Conservation (phyloP, 2,888 invertebrate species). For the Eupithecia pulchellata region DNA sequence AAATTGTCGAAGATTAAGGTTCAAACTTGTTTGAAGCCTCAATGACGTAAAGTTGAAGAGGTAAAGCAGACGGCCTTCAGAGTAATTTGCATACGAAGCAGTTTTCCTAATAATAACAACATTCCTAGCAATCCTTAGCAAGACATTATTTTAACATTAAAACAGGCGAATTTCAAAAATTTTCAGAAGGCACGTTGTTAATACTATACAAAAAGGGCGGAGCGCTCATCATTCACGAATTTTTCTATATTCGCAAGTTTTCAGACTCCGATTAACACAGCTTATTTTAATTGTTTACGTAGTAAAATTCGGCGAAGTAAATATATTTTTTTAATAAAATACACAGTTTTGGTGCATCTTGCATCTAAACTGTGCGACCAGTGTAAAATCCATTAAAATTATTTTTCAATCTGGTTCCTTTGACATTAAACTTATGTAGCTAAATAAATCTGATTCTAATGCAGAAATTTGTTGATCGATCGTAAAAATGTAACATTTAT, state of each 20-base stretch:
- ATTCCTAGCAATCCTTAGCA: constrained; percentile 33
- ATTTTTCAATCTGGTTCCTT: background rate
- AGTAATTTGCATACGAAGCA: constrained; percentile 34
- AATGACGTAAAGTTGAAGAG: constrained; percentile 39
- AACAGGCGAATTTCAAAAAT: too few species aligned
- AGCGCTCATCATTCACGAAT: too few species aligned
- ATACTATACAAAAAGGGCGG: too few species aligned
- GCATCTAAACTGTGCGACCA: too few species aligned
- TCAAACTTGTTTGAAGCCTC: constrained; percentile 25
- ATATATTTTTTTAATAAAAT: background rate
- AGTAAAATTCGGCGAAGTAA: too few species aligned
- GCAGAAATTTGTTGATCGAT: constrained; percentile 39
- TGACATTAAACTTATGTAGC: constrained; percentile 11
- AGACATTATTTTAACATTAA: background rate
- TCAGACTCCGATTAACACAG: too few species aligned
- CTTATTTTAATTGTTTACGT: too few species aligned
- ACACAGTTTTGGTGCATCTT: too few species aligned
- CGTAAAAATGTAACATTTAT: constrained; percentile 41
- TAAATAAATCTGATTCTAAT: constrained; percentile 35
- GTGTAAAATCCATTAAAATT: background rate
- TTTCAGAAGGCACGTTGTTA: background rate
- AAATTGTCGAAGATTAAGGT: constrained; percentile 32
- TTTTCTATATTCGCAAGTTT: too few species aligned
- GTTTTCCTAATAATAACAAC: constrained; percentile 37
- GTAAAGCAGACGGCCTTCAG: constrained; percentile 35